phyloP scores from a whole-genome alignment of 2,888 invertebrate species.

The Sclerodermus sp. region DNA sequence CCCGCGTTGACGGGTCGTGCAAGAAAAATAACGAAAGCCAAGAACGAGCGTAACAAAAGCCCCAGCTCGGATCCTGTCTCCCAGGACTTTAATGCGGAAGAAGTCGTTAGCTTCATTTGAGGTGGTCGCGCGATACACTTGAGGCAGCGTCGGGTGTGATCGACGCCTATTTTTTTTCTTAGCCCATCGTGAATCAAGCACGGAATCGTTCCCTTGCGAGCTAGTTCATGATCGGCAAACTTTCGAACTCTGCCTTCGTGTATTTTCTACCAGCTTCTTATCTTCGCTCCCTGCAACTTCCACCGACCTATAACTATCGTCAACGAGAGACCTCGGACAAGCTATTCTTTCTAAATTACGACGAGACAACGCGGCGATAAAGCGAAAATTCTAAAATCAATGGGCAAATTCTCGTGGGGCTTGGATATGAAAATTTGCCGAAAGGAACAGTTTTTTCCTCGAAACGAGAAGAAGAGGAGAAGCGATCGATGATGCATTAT shows the following conservation, averaged over 20 bases:
- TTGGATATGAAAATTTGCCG: too few relatives aligned
- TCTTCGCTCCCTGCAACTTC: too few relatives aligned
- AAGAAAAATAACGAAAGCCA: neutral
- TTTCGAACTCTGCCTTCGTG: conserved; percentile 42
- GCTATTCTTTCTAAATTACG: too few relatives aligned
- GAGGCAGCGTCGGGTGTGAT: conserved; percentile 16
- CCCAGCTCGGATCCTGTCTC: conserved; percentile 16
- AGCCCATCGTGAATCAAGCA: conserved; percentile 36
- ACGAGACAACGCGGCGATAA: too few relatives aligned
- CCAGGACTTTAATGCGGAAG: conserved; percentile 32
- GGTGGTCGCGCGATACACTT: conserved; percentile 14
- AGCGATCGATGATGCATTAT: too few relatives aligned
- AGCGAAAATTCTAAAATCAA: too few relatives aligned
- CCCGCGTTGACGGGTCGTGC: too few relatives aligned
- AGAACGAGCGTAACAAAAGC: conserved; percentile 7
- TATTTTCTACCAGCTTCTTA: conserved; percentile 19
- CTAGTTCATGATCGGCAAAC: conserved; percentile 47
- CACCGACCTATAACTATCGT: conserved; percentile 17
- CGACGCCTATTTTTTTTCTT: conserved; percentile 21
- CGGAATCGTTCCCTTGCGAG: conserved; percentile 43
- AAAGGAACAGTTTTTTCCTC: too few relatives aligned
- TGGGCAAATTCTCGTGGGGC: too few relatives aligned
- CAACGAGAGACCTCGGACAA: neutral
- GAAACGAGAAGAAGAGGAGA: too few relatives aligned
- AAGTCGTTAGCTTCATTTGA: conserved; percentile 25